Base-by-base conservation (phyloP, 2,888 invertebrate genomes). In the Tortrix viridana region DNA sequence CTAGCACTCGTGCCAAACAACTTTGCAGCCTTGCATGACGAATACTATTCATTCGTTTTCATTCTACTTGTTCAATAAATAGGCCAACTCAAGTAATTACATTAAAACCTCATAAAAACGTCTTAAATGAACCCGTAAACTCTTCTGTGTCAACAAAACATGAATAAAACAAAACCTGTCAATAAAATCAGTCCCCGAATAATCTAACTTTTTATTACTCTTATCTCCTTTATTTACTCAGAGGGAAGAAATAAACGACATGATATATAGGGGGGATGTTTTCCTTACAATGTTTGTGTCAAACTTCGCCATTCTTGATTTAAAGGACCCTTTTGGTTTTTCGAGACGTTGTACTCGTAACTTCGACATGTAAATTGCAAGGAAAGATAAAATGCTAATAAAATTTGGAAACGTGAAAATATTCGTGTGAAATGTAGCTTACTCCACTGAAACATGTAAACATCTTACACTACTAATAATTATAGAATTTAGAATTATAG, bases 111-210 rank as follows among this genome's bases (percentile, higher is more conserved):
- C 50, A 50, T 50, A 50, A 50, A 41, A 50, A 19, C 7, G 12
- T 19, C 50, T 7, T 26, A 12, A 37, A 37, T 50, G 37, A 37
- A 18, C 37, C 41, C 41, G 14, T 37, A n/a, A 47, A 20, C 12
- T 5, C 38, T 50, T 43, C 43, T 19, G 9, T 48, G 52, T 44
- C 48, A 19, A n/a, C 32, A 5, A 20, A 37, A 20, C 37, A 62
- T 62, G 62, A 62, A 62, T 62, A 62, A 62, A 62, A 62, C 56
- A 62, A 62, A 62, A 62, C 62, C 63, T 58, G 57, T 23, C 58
- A 58, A 63, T 63, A 58, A 63, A 63, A 43, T 58, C 57, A 19
- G 52, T 26, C 37, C 14, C 16, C 43, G 44, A 44, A 44, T 55
- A 48, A 32, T 32, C 55, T 26, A 57, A 63, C 47, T 63, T 63